phyloP scores from a whole-genome alignment of 2,797 vertebrate genomes.

The Myioborus miniatus region DNA sequence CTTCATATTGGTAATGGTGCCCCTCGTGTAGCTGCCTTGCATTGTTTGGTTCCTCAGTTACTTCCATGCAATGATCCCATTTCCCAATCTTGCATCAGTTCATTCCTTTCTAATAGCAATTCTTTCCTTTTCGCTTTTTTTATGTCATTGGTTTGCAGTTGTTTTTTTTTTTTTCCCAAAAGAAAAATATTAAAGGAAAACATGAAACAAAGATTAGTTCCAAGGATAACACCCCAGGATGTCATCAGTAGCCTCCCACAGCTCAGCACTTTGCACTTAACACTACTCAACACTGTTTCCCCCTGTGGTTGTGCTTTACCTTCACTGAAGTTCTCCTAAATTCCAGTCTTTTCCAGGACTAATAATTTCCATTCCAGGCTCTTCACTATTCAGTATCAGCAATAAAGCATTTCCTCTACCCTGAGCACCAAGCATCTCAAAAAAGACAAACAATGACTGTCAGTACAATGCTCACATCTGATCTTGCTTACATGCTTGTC shows the following conservation, averaged over 20 bases:
- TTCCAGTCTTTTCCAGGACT: background rate
- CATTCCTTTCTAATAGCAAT: background rate
- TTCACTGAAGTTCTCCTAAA: background rate
- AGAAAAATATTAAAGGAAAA: background rate
- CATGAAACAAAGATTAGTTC: background rate
- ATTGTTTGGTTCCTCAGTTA: rapidly evolving
- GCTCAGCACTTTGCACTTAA: too few species aligned
- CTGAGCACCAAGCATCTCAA: background rate
- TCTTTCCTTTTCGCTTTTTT: background rate
- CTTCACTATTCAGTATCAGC: background rate
- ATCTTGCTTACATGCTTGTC: background rate
- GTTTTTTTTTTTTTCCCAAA: rapidly evolving
- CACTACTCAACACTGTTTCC: background rate
- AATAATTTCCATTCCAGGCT: background rate
- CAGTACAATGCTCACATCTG: background rate
- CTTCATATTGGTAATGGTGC: background rate
- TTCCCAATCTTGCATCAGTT: background rate
- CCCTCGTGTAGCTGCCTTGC: background rate
- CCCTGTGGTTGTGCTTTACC: background rate
- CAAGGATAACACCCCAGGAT: background rate
- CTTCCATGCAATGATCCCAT: background rate
- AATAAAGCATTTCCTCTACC: background rate
- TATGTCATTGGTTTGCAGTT: background rate
- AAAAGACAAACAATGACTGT: background rate
- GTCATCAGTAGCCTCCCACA: background rate